These are phyloP conservation scores for Gallinago nigripennis DNA, from an alignment of 2,797 vertebrate species.

Conservation along the genomic window DNA sequence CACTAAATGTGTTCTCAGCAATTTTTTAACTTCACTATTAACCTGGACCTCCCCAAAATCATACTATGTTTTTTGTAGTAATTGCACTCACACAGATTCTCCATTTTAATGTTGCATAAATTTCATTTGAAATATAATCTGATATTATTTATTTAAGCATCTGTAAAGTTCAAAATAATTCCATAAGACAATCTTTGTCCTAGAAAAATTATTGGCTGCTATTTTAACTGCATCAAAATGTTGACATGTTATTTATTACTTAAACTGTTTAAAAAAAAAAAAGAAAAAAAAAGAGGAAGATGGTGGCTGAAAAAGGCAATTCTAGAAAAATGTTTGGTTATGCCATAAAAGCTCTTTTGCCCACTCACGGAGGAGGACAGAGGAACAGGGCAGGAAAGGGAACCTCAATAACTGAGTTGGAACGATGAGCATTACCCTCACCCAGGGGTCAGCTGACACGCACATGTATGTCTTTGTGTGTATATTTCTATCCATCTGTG, in stretches of 20 bases:
- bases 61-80: neutral
- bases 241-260: neutral
- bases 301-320: fast-evolving
- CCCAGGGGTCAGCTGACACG: neutral
- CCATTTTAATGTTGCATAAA: neutral
- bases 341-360: neutral
- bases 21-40: neutral
- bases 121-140: neutral
- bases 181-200: neutral
- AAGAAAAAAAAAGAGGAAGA: neutral
- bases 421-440: neutral
- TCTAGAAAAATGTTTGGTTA: neutral
- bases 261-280: neutral
- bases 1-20: neutral
- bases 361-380: fast-evolving
- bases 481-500: neutral
- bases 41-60: neutral
- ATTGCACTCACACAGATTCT: neutral
- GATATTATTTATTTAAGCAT: neutral
- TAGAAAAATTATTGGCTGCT: neutral
- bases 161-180: neutral
- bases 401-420: neutral
- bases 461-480: neutral
- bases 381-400: neutral
- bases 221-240: neutral